Evolutionary conservation across 2,797 vertebrate genomes (phyloP).

Genomic region (Onychomys leucogaster): DNA sequence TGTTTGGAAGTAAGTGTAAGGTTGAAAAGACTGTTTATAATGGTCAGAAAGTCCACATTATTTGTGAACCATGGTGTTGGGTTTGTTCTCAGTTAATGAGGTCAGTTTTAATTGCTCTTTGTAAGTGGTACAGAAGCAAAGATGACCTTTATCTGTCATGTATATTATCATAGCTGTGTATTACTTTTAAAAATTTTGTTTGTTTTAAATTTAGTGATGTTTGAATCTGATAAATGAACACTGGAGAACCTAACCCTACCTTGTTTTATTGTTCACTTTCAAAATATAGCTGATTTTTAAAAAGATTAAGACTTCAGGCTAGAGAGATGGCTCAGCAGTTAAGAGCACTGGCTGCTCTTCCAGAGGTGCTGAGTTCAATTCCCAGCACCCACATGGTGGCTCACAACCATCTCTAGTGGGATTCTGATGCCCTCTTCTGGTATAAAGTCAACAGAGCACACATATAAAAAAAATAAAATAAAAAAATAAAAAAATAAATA

Average conservation of each 20-base stretch:
- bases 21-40: background rate
- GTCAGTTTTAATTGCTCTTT: slow-evolving; percentile 35
- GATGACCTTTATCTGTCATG: background rate
- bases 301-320: background rate
- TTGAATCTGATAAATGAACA: background rate
- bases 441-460: too few species aligned
- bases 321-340: too few species aligned
- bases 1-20: slow-evolving; percentile 35
- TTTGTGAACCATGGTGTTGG: background rate
- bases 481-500: too few species aligned
- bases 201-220: slow-evolving; percentile 7
- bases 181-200: slow-evolving; percentile 1
- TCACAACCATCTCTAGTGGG: too few species aligned
- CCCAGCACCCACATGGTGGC: too few species aligned
- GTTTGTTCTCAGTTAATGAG: slow-evolving; percentile 33
- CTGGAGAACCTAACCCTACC: background rate
- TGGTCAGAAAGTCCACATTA: background rate
- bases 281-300: background rate
- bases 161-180: background rate
- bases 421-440: too few species aligned
- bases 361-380: too few species aligned
- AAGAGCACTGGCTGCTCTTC: too few species aligned
- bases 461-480: too few species aligned
- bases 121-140: slow-evolving; percentile 35
- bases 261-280: background rate